phyloP scores from a whole-genome alignment of 2,888 invertebrate species.

The Metalampra italica region DNA sequence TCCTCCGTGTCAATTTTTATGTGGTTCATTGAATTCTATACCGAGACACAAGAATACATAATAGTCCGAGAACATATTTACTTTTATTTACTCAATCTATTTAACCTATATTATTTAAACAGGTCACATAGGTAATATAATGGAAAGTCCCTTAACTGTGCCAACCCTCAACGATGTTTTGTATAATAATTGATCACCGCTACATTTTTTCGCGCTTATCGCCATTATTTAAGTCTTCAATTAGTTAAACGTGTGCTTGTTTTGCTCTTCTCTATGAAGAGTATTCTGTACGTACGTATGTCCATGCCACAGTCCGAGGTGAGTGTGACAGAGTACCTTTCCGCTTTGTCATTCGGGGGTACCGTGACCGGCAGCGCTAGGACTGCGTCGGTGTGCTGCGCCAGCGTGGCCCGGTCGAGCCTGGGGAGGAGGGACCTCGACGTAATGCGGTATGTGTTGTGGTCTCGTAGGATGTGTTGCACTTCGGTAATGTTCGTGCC shows the following conservation, averaged over 20 bases:
- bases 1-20: too few relatives aligned
- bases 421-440: constrained; percentile 45
- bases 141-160: too few relatives aligned
- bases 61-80: too few relatives aligned
- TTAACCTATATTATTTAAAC: too few relatives aligned
- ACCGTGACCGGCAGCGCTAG: constrained; percentile 50
- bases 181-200: not conserved
- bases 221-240: not conserved
- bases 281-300: constrained; percentile 57
- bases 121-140: too few relatives aligned
- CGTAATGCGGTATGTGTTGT: constrained; percentile 42
- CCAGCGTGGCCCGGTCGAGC: constrained; percentile 41
- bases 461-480: constrained; percentile 49
- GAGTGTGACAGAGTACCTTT: constrained; percentile 57
- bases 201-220: constrained; percentile 16
- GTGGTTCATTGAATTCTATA: too few relatives aligned
- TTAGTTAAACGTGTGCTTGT: not conserved
- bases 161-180: too few relatives aligned
- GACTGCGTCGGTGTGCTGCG: constrained; percentile 44
- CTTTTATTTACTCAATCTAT: too few relatives aligned
- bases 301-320: constrained; percentile 69
- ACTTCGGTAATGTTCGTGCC: constrained; percentile 59
- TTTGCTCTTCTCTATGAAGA: constrained; percentile 34
- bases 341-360: constrained; percentile 39
- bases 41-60: too few relatives aligned